Evolutionary conservation across 2,113 vertebrate genomes (phyloP).

Genomic region (Grallaria varia): DNA sequence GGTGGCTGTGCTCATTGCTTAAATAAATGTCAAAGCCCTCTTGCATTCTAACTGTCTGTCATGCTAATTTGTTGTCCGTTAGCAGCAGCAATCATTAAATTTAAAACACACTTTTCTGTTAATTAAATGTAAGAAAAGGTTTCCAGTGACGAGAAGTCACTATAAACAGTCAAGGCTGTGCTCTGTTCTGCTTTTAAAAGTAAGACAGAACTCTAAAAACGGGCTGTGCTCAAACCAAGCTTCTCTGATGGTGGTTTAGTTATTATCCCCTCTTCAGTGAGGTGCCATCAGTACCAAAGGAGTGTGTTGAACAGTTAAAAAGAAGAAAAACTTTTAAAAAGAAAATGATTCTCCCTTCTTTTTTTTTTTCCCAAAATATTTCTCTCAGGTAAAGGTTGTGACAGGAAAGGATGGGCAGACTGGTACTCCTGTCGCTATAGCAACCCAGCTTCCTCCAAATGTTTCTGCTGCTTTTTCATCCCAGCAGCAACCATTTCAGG

Average conservation of each 20-base stretch:
- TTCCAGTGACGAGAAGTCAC: not conserved
- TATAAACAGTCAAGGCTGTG: not conserved
- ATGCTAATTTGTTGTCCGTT: conserved; percentile 66
- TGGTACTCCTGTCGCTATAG: conserved; percentile 94
- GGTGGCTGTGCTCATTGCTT: conserved; percentile 74
- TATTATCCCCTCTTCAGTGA: conserved; percentile 63
- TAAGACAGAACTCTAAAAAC: conserved; percentile 19
- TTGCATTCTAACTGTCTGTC: conserved; percentile 73
- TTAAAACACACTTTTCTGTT: not conserved
- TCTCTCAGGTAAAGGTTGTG: conserved; percentile 91
- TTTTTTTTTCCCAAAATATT: conserved; percentile 71
- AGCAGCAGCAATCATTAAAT: conserved; percentile 45
- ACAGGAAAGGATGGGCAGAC: conserved; percentile 96
- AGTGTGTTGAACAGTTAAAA: conserved; percentile 16
- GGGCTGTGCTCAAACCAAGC: not conserved
- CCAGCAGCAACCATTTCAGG: conserved; percentile 90
- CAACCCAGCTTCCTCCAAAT: conserved; percentile 95
- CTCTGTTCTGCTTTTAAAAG: conserved; percentile 7
- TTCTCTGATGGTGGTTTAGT: not conserved
- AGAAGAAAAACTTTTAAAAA: conserved; percentile 45
- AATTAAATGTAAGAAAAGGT: not conserved
- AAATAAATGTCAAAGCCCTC: conserved; percentile 68
- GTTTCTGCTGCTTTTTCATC: conserved; percentile 94
- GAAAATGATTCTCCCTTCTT: conserved; percentile 72
- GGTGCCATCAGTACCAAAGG: conserved; percentile 17